Evolutionary conservation across 2,888 invertebrate species (phyloP).

Genomic region (Frankliniella fusca): DNA sequence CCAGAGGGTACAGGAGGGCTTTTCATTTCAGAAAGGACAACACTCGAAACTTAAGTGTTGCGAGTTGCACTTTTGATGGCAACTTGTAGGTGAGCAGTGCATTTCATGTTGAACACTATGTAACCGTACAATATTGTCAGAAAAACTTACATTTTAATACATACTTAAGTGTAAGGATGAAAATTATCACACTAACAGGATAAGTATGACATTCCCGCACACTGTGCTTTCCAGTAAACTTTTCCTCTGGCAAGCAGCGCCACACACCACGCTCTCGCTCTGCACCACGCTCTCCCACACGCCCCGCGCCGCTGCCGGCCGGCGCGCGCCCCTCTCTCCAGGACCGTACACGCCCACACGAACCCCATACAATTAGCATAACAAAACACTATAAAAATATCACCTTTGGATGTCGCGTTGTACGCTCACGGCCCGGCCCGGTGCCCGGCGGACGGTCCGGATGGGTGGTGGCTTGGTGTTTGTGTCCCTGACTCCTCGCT

Average conservation of each 20-base stretch:
- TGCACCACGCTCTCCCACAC: not conserved
- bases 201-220: not conserved
- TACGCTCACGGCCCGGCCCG: not conserved
- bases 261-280: not conserved
- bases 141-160: too few species aligned
- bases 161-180: too few species aligned
- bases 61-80: too few species aligned
- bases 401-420: conserved; percentile 2
- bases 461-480: not conserved
- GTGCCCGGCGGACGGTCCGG: not conserved
- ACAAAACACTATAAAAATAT: conserved; percentile 11
- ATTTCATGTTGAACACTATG: too few species aligned
- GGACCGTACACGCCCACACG: not conserved
- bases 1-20: too few species aligned
- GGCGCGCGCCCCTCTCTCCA: not conserved
- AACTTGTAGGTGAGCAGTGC: too few species aligned
- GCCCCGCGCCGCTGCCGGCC: not conserved
- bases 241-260: not conserved
- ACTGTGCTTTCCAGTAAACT: not conserved
- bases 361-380: conserved; percentile 6
- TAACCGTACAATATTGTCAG: too few species aligned
- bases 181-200: too few species aligned
- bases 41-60: too few species aligned
- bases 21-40: too few species aligned
- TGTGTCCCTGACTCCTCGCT: not conserved